Conservation (phyloP, 2,888 invertebrate genomes). For the Germaria angustata region DNA sequence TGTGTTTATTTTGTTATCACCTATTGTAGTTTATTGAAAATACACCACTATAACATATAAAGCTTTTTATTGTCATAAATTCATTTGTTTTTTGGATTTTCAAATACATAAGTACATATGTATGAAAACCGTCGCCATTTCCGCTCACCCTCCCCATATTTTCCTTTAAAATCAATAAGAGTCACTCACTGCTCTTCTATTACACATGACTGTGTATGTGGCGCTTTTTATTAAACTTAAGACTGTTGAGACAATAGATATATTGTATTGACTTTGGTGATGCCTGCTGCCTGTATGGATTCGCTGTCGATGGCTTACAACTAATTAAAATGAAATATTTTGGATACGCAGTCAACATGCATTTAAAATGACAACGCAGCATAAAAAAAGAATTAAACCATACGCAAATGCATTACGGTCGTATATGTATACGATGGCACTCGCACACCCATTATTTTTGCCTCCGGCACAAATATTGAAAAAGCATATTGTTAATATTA, state of each 20-base stretch:
- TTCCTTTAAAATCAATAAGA: neutral
- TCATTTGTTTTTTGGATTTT: no score
- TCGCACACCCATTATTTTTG: neutral
- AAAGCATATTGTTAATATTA: neutral
- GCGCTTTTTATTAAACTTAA: constrained; percentile 37
- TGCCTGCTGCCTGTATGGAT: constrained; percentile 61
- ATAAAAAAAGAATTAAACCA: constrained; percentile 22
- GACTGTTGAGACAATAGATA: constrained; percentile 22
- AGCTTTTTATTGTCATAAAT: no score
- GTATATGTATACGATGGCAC: neutral
- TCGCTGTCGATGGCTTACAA: constrained; percentile 65
- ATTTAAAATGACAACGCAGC: constrained; percentile 67
- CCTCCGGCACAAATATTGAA: neutral
- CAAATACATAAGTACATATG: no score
- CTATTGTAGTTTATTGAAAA: no score
- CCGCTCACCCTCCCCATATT: no score
- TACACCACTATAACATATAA: no score
- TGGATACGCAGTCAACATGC: constrained; percentile 66
- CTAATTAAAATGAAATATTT: constrained; percentile 68
- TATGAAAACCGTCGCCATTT: no score
- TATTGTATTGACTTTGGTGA: constrained; percentile 59
- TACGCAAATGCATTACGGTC: neutral
- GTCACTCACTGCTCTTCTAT: neutral
- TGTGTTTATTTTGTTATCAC: no score
- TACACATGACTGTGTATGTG: neutral